A percentile compares a stretch with the other conserved stretches of the same genome.
phyloP scores from a whole-genome alignment of 2,797 vertebrate genomes.

The Neopelma chrysocephalum region DNA sequence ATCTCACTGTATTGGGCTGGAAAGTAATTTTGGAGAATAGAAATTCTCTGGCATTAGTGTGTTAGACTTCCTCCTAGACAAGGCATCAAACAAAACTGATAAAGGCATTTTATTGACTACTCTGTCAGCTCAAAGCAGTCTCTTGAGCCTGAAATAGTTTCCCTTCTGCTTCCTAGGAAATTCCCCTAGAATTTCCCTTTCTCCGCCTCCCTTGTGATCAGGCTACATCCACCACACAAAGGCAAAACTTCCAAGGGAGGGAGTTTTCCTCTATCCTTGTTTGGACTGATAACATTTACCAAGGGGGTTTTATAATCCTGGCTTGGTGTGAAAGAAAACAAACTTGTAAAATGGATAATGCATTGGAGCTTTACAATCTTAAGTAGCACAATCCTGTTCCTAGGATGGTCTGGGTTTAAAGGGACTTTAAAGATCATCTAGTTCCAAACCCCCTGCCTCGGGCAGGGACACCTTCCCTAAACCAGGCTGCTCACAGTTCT shows the following conservation, averaged over 20 bases:
- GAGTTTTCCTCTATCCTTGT: constrained; percentile 18
- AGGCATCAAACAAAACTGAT: background rate
- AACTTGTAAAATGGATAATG: background rate
- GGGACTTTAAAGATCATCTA: background rate
- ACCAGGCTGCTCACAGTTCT: background rate
- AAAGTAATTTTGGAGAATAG: background rate
- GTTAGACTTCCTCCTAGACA: constrained; percentile 29
- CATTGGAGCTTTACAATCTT: background rate
- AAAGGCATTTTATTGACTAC: background rate
- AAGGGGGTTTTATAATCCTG: background rate
- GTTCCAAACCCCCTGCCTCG: background rate
- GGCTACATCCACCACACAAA: background rate
- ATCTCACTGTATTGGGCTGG: background rate
- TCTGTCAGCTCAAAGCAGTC: background rate
- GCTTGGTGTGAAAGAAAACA: background rate
- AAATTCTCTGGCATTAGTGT: constrained; percentile 1
- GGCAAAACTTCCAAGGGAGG: background rate
- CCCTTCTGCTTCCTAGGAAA: constrained; percentile 64
- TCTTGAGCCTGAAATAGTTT: constrained; percentile 24
- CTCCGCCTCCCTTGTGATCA: background rate
- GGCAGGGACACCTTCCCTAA: background rate
- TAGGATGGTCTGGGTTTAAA: background rate
- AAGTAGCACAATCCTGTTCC: background rate
- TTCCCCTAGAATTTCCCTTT: constrained; percentile 43
- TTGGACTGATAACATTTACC: background rate